phyloP scores from a whole-genome alignment of 2,113 vertebrate species.

The Rhabdomys dilectus region DNA sequence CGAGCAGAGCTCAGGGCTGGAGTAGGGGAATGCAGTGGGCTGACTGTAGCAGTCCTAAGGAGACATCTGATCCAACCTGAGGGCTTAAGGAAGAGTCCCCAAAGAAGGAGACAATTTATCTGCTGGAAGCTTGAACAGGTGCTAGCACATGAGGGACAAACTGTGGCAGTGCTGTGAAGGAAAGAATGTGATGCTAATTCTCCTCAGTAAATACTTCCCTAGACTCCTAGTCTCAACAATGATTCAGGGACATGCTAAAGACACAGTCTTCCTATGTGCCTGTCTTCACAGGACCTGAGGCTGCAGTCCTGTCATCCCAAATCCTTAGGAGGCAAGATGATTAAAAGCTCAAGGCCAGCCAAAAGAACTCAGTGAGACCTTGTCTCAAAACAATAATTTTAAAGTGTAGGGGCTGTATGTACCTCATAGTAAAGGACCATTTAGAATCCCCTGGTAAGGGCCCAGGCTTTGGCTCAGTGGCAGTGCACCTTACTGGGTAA shows the following conservation, averaged over 20 bases:
- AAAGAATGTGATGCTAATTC: not conserved
- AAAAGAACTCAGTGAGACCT: not conserved
- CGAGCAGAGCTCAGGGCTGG: not conserved
- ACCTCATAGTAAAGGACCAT: not conserved
- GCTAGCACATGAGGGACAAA: not conserved
- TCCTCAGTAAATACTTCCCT: not conserved
- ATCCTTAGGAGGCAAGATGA: not conserved
- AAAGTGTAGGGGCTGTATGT: not conserved
- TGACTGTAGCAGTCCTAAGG: not conserved
- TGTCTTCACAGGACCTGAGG: not conserved
- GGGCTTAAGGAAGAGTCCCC: not conserved
- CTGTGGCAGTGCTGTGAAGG: not conserved
- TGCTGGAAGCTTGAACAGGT: not conserved
- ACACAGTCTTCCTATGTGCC: not conserved
- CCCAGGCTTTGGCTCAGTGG: not conserved
- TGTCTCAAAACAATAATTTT: not conserved
- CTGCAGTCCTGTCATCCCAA: not conserved
- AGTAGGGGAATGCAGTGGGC: not conserved
- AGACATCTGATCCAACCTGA: not conserved
- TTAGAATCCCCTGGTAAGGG: not conserved
- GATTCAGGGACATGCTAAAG: not conserved
- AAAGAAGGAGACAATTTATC: not conserved
- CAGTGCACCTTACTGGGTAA: not conserved
- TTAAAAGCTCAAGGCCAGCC: not conserved
- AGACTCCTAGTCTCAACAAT: not conserved